Evolutionary conservation across 2,888 invertebrate genomes (phyloP).

Genomic region (Brassicogethes aeneus): DNA sequence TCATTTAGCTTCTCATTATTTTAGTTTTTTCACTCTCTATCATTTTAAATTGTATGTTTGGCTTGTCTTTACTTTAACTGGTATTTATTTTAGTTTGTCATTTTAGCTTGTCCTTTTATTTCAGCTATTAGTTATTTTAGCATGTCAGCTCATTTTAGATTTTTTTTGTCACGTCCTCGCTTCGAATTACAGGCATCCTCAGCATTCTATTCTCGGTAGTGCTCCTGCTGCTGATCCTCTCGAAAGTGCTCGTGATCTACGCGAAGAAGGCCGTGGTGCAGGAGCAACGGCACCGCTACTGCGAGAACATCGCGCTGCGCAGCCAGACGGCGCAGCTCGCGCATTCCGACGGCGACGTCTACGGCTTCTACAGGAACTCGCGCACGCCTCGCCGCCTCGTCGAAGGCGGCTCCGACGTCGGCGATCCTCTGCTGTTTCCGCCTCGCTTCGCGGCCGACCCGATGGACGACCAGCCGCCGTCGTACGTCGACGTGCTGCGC

Average conservation of each 20-base stretch:
- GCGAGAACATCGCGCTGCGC: slow-evolving; percentile 22
- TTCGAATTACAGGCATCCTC: slow-evolving; percentile 27
- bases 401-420: slow-evolving; percentile 25
- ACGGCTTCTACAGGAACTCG: slow-evolving; percentile 20
- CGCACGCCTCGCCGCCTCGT: slow-evolving; percentile 16
- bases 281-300: slow-evolving; percentile 18
- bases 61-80: no score
- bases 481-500: slow-evolving; percentile 32
- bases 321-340: slow-evolving; percentile 22
- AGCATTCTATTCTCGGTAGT: slow-evolving; percentile 35
- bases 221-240: slow-evolving; percentile 33
- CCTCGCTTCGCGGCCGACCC: slow-evolving; percentile 15
- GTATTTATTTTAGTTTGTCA: no score
- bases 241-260: slow-evolving; percentile 34
- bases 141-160: no score
- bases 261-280: slow-evolving; percentile 30
- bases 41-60: no score
- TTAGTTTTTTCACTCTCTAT: no score
- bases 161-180: background rate
- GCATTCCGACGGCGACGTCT: slow-evolving; percentile 20
- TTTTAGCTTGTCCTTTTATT: no score
- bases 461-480: slow-evolving; percentile 31
- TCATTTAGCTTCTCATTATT: no score
- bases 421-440: slow-evolving; percentile 28
- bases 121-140: no score